Evolutionary conservation across 2,888 invertebrate genomes (phyloP).

Genomic region (Lamproptera curius): DNA sequence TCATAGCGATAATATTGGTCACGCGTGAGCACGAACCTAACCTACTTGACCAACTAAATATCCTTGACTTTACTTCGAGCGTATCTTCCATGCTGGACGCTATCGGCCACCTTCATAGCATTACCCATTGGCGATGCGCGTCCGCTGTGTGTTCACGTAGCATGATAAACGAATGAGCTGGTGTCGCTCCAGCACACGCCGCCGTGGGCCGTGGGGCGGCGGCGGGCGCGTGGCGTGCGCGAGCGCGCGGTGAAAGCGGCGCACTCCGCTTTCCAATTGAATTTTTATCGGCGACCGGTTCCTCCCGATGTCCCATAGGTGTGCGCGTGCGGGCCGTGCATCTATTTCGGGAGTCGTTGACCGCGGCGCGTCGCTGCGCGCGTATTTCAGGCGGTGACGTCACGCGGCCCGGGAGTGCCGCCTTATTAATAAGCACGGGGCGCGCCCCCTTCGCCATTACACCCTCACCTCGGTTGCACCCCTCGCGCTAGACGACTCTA

Average conservation of each 20-base stretch:
- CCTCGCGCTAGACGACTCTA: no score
- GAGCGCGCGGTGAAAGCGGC: constrained; percentile 55
- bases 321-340: constrained; percentile 62
- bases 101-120: no score
- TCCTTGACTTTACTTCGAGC: no score
- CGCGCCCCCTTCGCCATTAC: constrained; percentile 39
- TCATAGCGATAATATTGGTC: no score
- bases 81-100: no score
- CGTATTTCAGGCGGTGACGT: constrained; percentile 60
- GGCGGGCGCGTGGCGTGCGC: constrained; percentile 38
- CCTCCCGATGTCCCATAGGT: constrained; percentile 62
- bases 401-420: constrained; percentile 31
- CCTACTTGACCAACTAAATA: constrained; percentile 62
- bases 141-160: no score
- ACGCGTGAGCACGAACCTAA: constrained; percentile 38
- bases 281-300: constrained; percentile 72
- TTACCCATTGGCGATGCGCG: no score
- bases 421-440: constrained; percentile 54
- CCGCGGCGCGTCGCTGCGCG: constrained; percentile 46
- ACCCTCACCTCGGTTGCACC: background rate
- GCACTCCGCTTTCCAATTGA: constrained; percentile 70
- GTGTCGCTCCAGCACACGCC: no score
- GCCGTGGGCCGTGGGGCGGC: no score
- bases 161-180: no score
- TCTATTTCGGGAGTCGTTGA: constrained; percentile 77